Percentiles rank a stretch among this genome's conserved stretches.
These are phyloP conservation scores for Nomia melanderi DNA, from an alignment of 1,140 invertebrate species.

Conservation along the genomic window DNA sequence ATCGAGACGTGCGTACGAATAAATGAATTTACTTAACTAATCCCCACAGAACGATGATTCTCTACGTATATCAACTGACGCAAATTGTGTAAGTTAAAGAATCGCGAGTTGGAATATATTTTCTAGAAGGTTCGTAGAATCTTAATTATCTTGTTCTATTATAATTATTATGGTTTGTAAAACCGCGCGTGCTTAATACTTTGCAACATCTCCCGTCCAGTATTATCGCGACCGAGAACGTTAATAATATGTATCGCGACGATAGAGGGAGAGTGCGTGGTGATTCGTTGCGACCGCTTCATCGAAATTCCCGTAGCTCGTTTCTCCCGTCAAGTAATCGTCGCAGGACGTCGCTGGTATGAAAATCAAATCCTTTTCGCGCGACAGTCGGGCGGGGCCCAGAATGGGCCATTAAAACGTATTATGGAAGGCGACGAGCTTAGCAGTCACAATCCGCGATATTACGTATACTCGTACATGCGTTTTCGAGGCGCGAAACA, in stretches of 20 bases:
- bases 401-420: conserved; percentile 66
- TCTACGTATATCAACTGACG: no score
- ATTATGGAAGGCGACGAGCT: conserved; percentile 60
- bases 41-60: no score
- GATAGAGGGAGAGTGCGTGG: neutral
- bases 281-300: neutral
- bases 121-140: no score
- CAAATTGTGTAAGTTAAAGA: no score
- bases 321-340: conserved; percentile 6
- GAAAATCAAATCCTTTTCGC: conserved; percentile 60
- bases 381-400: conserved; percentile 23
- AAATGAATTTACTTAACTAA: no score
- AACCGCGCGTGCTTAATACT: no score
- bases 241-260: neutral
- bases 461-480: conserved; percentile 47
- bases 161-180: no score
- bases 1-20: no score
- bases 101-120: no score
- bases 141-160: no score
- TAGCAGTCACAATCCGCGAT: conserved; percentile 50
- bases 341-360: conserved; percentile 15
- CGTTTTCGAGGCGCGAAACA: conserved; percentile 67
- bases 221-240: no score
- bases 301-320: conserved; percentile 22
- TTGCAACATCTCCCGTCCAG: no score